Evolutionary conservation across 1,140 invertebrate genomes (phyloP), one percentile per base, ranked within the genome.

Genomic region (Drosophila takahashii): DNA sequence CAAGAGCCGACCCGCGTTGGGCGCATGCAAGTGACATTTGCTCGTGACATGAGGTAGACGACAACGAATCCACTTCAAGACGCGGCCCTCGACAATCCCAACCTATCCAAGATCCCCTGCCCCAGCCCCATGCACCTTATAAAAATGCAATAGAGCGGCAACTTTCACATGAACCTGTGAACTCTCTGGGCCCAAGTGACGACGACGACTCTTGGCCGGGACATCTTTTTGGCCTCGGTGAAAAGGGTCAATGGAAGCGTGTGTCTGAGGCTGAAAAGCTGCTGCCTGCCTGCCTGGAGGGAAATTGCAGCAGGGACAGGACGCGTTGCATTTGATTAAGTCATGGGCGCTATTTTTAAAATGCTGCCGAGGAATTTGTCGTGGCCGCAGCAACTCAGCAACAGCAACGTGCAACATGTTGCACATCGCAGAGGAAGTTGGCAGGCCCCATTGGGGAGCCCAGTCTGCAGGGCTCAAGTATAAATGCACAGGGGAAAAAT

Each of bases 291-390:
- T 41, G 52, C 58, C 51, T 60, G 53, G 10, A 27, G 64, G 59
- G 58, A 62, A 48, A 58, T 59, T 59, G 42, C 42, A 4, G 16
- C 3, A 13, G 15, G 5, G 48, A 39, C 37, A 42, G 42, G 51
- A 34, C 73, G 56, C 59, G 59, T 69, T 87, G 83, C 84, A 87
- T 87, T 87, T 87, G 83, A 87, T 87, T 87, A 87, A 87, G 83
- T 79, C 84, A 87, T 87, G 83, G 84, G 75, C 71, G 75, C 84
- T 89, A 83, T 87, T 87, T 89, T 87, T 89, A 86, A 81, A 87
- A 67, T 34, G 54, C 56, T 65, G 64, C 70, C 75, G 65, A 64
- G 70, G 79, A 81, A 89, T 87, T 86, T 87, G 81, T 86, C 74
- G 77, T 60, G 36, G 54, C 32, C 15, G 53, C 54, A 60, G 13